Evolutionary conservation across 2,888 invertebrate genomes (phyloP).

Genomic region (Megastigmus dorsalis): DNA sequence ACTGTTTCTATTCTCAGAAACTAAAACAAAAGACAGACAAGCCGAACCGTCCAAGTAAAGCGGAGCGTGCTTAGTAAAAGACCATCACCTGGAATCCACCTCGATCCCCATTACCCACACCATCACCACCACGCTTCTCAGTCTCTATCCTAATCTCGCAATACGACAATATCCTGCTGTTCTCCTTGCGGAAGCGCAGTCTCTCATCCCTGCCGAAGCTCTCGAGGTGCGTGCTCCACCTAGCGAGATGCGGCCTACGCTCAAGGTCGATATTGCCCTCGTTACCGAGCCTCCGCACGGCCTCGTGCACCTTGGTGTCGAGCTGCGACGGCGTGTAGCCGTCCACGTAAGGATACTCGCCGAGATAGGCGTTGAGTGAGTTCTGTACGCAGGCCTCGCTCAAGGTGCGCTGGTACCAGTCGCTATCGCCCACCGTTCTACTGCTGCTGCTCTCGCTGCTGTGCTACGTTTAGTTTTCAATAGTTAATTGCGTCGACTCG

Average conservation of each 20-base stretch:
- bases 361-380: conserved; percentile 72
- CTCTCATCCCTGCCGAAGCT: conserved; percentile 66
- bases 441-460: neutral
- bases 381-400: conserved; percentile 68
- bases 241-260: conserved; percentile 68
- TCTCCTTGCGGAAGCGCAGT: conserved; percentile 59
- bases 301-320: conserved; percentile 69
- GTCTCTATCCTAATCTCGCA: conserved; percentile 29
- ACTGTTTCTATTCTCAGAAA: no score
- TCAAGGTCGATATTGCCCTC: conserved; percentile 17
- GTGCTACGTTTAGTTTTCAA: no score
- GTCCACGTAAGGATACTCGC: conserved; percentile 72
- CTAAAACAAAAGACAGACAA: neutral
- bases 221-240: conserved; percentile 74
- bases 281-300: conserved; percentile 54
- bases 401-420: conserved; percentile 65
- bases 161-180: conserved; percentile 36
- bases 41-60: no score
- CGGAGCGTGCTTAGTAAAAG: no score
- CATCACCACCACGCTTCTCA: conserved; percentile 40
- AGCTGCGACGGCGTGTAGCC: conserved; percentile 73
- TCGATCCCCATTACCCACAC: neutral
- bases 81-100: conserved; percentile 60
- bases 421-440: conserved; percentile 56
- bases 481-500: no score